Percentiles rank a stretch among this genome's conserved stretches.
Conservation (phyloP, 1,140 invertebrate species). For the Eurosta solidaginis region DNA sequence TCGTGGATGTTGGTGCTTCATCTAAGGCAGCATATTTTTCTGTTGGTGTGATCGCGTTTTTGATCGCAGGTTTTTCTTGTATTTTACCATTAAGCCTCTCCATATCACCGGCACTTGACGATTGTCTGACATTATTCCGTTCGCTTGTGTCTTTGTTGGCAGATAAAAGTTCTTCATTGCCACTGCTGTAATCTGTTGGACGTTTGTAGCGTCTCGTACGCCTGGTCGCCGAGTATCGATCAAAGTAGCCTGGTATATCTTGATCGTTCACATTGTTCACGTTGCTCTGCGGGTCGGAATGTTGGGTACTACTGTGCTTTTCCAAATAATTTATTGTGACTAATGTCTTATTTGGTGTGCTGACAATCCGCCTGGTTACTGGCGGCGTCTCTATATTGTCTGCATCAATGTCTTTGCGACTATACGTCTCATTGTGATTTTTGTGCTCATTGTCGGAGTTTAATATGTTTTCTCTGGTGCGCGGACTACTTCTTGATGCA, state of each 20-base stretch:
- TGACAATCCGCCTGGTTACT: slow-evolving; percentile 68
- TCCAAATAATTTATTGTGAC: slow-evolving; percentile 47
- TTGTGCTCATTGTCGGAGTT: slow-evolving; percentile 42
- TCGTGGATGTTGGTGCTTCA: neutral
- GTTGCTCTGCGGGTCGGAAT: neutral
- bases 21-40: neutral
- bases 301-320: neutral
- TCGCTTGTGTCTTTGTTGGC: slow-evolving; percentile 35
- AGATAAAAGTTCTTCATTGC: slow-evolving; percentile 63
- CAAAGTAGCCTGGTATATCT: slow-evolving; percentile 74
- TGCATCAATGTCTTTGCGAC: slow-evolving; percentile 84
- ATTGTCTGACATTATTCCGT: slow-evolving; percentile 38
- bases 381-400: slow-evolving; percentile 91
- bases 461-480: neutral
- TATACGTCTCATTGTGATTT: slow-evolving; percentile 62
- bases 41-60: neutral
- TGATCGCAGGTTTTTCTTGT: slow-evolving; percentile 60
- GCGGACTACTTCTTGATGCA: slow-evolving; percentile 30
- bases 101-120: slow-evolving; percentile 66
- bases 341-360: slow-evolving; percentile 44
- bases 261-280: slow-evolving; percentile 32
- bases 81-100: slow-evolving; percentile 69
- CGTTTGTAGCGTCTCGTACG: slow-evolving; percentile 82
- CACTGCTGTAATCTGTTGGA: slow-evolving; percentile 66
- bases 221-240: slow-evolving; percentile 79